phyloP scores from a whole-genome alignment of 2,888 invertebrate species.

The Agriopis leucophaearia region DNA sequence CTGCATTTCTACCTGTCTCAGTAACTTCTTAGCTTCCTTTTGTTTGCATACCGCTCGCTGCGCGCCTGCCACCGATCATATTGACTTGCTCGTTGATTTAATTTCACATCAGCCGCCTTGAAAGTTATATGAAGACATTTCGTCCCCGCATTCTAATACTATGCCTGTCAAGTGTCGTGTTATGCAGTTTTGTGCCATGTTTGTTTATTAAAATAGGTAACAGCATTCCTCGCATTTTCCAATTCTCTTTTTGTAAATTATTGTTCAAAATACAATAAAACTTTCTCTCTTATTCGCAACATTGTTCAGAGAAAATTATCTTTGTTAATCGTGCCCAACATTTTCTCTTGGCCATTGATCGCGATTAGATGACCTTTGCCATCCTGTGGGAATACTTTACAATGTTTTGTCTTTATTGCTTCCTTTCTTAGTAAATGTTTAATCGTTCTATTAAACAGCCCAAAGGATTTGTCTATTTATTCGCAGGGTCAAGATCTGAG shows the following conservation, averaged over 20 bases:
- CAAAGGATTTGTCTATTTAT: neutral
- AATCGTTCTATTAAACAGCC: constrained; percentile 10
- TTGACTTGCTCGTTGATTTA: constrained; percentile 54
- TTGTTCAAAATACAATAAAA: constrained; percentile 44
- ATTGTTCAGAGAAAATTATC: constrained; percentile 57
- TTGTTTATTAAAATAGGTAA: constrained; percentile 16
- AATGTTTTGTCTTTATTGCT: constrained; percentile 48
- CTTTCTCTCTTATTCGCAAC: constrained; percentile 50
- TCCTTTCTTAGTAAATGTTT: constrained; percentile 22
- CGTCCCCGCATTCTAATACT: constrained; percentile 44
- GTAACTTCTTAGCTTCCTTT: constrained; percentile 52
- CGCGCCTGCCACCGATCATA: constrained; percentile 39
- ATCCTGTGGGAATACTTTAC: constrained; percentile 64
- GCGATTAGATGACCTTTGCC: constrained; percentile 68
- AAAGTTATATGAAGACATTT: constrained; percentile 48
- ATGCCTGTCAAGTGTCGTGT: constrained; percentile 46
- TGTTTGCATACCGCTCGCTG: constrained; percentile 52
- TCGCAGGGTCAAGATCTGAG: neutral
- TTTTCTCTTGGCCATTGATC: constrained; percentile 72
- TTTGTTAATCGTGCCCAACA: constrained; percentile 71
- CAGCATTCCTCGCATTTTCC: constrained; percentile 16
- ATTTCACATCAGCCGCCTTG: constrained; percentile 54
- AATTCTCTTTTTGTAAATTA: constrained; percentile 38
- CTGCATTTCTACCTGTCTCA: constrained; percentile 47
- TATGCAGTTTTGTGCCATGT: constrained; percentile 37